phyloP scores from a whole-genome alignment of 2,113 vertebrate genomes.

The Corythaeola cristata region DNA sequence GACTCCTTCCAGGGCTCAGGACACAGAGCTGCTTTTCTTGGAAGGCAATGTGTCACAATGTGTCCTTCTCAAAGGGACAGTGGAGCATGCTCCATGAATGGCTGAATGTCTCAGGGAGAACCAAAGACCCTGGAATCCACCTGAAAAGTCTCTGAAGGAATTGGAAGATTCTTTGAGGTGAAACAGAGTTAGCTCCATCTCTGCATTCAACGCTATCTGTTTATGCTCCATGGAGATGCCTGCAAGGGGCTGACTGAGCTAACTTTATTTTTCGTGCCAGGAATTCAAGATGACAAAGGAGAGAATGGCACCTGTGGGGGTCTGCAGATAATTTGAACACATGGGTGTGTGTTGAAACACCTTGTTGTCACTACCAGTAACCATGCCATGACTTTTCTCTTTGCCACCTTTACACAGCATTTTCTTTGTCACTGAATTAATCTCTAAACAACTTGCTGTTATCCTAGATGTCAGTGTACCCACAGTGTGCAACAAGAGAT shows the following conservation, averaged over 20 bases:
- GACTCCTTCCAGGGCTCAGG: background rate
- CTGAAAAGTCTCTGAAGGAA: background rate
- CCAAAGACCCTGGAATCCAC: background rate
- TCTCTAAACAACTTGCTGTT: background rate
- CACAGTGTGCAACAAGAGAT: background rate
- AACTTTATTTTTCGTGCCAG: background rate
- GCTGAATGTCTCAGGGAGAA: background rate
- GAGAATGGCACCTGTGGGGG: background rate
- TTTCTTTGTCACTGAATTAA: conserved; percentile 12
- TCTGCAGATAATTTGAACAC: background rate
- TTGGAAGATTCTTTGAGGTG: background rate
- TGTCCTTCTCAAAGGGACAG: background rate
- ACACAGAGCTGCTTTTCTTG: background rate
- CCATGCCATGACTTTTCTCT: background rate
- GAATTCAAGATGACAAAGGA: background rate
- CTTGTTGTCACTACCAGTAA: conserved; percentile 34
- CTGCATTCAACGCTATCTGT: background rate
- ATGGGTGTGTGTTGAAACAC: background rate
- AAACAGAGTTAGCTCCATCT: background rate
- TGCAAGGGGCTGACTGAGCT: background rate
- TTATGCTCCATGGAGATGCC: background rate
- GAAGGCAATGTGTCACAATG: rapidly evolving
- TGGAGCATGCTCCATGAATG: background rate
- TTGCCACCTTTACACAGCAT: background rate
- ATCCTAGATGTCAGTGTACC: background rate